These are phyloP conservation scores for Drosophila athabasca DNA, from an alignment of 1,140 invertebrate species.

Conservation along the genomic window DNA sequence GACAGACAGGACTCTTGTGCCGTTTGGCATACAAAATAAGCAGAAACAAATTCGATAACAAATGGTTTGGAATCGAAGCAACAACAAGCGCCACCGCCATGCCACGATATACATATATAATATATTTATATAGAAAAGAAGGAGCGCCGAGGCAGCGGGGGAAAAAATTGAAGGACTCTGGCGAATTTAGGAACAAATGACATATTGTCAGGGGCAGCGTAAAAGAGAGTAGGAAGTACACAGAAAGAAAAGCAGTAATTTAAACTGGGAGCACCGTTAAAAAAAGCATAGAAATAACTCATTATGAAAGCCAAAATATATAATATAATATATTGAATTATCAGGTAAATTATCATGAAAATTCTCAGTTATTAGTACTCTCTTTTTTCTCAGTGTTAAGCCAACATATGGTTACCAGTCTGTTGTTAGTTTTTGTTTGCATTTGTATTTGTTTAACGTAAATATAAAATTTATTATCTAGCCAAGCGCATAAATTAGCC, in stretches of 20 bases:
- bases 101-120: constrained; percentile 29
- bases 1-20: constrained; percentile 13
- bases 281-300: too few relatives aligned
- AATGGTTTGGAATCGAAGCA: constrained; percentile 76
- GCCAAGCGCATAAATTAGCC: constrained; percentile 71
- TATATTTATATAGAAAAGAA: constrained; percentile 50
- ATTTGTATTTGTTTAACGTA: constrained; percentile 71
- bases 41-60: constrained; percentile 79
- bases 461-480: constrained; percentile 82
- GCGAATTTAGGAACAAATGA: constrained; percentile 75
- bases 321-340: too few relatives aligned
- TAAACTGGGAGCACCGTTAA: too few relatives aligned
- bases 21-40: constrained; percentile 72
- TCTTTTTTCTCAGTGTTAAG: background rate
- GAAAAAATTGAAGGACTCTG: constrained; percentile 51
- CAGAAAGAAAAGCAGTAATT: constrained; percentile 3
- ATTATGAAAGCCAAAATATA: too few relatives aligned
- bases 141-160: background rate
- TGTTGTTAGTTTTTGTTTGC: constrained; percentile 28
- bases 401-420: constrained; percentile 27
- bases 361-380: background rate
- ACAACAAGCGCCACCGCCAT: constrained; percentile 46
- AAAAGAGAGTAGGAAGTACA: constrained; percentile 18
- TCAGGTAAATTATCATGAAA: too few relatives aligned
- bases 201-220: constrained; percentile 68